These are phyloP conservation scores for Lates calcarifer DNA, from an alignment of 2,113 vertebrate species.

Conservation along the genomic window DNA sequence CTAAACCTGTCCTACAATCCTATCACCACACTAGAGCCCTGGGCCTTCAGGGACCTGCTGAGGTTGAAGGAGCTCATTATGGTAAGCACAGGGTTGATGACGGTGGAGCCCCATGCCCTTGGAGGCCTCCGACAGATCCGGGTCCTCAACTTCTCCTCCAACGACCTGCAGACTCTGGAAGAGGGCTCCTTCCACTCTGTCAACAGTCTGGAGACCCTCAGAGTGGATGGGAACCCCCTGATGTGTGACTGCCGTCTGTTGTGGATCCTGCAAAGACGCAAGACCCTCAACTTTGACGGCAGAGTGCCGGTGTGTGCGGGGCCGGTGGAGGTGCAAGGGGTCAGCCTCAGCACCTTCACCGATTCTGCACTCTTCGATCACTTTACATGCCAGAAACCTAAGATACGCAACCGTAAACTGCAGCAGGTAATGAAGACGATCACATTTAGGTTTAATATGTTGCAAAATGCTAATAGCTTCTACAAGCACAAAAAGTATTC, in stretches of 20 bases:
- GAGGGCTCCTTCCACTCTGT: constrained; percentile 96
- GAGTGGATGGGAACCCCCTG: constrained; percentile 95
- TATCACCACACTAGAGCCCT: constrained; percentile 91
- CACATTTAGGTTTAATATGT: neutral
- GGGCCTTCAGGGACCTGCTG: constrained; percentile 93
- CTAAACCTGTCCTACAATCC: constrained; percentile 97
- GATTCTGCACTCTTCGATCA: constrained; percentile 95
- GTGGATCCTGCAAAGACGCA: constrained; percentile 96
- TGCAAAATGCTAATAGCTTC: neutral
- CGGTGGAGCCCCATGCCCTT: constrained; percentile 91
- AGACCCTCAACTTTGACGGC: constrained; percentile 95
- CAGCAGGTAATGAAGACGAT: constrained; percentile 84
- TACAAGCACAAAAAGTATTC: neutral
- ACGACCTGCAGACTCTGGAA: constrained; percentile 93
- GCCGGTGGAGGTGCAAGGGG: constrained; percentile 91
- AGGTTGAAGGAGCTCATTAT: constrained; percentile 97
- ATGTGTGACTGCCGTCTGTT: constrained; percentile 97
- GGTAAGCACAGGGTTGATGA: constrained; percentile 89
- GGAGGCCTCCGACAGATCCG: constrained; percentile 94
- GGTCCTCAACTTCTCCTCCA: constrained; percentile 94
- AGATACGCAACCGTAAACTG: constrained; percentile 93
- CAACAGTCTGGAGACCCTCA: constrained; percentile 95
- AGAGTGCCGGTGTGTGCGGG: constrained; percentile 93
- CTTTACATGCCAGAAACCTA: constrained; percentile 97
- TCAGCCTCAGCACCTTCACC: constrained; percentile 90